Conservation (phyloP, 2,888 invertebrate species). For the Ormyrus labotus region DNA sequence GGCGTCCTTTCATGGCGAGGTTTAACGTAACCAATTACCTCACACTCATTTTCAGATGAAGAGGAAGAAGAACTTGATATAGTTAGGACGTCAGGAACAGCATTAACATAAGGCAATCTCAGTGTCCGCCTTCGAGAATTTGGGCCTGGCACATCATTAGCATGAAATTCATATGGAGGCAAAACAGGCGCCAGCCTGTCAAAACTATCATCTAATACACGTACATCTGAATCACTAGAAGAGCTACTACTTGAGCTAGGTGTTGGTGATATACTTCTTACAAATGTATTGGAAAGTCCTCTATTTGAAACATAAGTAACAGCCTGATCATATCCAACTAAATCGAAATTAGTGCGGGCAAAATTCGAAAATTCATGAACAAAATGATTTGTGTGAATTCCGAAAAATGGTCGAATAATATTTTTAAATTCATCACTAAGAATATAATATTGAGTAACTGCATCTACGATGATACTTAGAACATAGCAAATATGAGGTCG, state of each 20-base stretch:
- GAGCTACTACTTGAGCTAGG: constrained; percentile 61
- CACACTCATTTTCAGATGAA: constrained; percentile 78
- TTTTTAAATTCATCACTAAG: constrained; percentile 84
- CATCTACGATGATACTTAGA: constrained; percentile 82
- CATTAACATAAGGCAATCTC: constrained; percentile 55
- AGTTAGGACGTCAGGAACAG: constrained; percentile 64
- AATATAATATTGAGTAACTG: constrained; percentile 83
- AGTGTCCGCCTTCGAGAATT: constrained; percentile 66
- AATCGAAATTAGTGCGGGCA: constrained; percentile 90
- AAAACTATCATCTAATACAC: constrained; percentile 64
- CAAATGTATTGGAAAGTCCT: constrained; percentile 65
- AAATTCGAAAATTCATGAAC: constrained; percentile 92
- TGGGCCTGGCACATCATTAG: constrained; percentile 66
- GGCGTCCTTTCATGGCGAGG: constrained; percentile 83
- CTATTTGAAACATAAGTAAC: constrained; percentile 80
- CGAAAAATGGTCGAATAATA: constrained; percentile 83
- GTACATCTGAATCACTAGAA: constrained; percentile 68
- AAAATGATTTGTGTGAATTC: constrained; percentile 88
- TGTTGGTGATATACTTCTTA: constrained; percentile 60
- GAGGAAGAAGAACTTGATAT: constrained; percentile 68
- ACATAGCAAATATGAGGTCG: constrained; percentile 82
- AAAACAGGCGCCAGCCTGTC: constrained; percentile 51
- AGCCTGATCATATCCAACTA: constrained; percentile 88
- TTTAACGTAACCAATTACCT: constrained; percentile 82
- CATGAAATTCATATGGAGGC: constrained; percentile 61